Conservation (phyloP, 2,888 invertebrate genomes). For the Corythucha ciliata region DNA sequence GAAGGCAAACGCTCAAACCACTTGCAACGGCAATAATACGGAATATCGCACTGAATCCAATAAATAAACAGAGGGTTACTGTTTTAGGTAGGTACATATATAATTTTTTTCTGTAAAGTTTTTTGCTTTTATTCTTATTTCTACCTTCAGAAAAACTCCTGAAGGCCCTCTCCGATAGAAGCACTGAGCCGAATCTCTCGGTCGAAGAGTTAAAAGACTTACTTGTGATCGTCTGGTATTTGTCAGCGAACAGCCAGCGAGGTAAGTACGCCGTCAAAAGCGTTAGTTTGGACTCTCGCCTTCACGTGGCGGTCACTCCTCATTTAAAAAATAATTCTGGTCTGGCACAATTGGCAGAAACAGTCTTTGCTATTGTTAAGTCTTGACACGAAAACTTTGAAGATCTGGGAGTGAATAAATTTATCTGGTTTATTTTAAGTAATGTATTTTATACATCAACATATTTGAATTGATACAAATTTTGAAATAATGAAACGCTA, state of each 20-base stretch:
- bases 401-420: neutral
- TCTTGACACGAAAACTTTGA: no score
- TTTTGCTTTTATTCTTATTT: neutral
- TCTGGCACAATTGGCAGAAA: conserved; percentile 7
- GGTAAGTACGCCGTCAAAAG: conserved; percentile 50
- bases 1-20: conserved; percentile 17
- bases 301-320: conserved; percentile 36
- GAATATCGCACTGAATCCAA: conserved; percentile 48
- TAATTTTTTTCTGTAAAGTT: neutral
- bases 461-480: conserved; percentile 11
- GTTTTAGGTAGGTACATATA: conserved; percentile 20
- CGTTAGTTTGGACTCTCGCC: conserved; percentile 39
- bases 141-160: conserved; percentile 45
- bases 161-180: conserved; percentile 43
- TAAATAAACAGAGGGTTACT: conserved; percentile 43
- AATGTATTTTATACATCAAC: conserved; percentile 16
- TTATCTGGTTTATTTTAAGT: neutral
- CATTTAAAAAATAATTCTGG: conserved; percentile 12
- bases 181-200: conserved; percentile 41
- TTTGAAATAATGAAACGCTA: no score
- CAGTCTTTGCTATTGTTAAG: no score
- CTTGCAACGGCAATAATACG: conserved; percentile 46
- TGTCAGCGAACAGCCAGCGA: conserved; percentile 60
- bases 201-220: conserved; percentile 45
- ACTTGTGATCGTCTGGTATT: conserved; percentile 52